phyloP scores from a whole-genome alignment of 2,797 vertebrate genomes.

The Poeciliopsis presidionis region DNA sequence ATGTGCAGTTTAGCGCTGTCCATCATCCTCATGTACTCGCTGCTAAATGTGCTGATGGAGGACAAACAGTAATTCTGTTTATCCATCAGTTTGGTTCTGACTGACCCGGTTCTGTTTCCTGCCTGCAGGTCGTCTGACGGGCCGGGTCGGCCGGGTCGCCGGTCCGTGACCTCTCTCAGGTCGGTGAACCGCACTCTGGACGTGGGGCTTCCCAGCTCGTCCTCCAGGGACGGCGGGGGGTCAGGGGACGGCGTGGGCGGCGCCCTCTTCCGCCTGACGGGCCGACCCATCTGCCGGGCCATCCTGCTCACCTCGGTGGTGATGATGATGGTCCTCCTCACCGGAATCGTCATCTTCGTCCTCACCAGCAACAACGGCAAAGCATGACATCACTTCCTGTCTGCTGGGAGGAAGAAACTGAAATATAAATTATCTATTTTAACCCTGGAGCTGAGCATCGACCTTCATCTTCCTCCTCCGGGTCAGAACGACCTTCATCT shows the following conservation, averaged over 20 bases:
- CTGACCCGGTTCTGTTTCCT: not conserved
- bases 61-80: too few relatives aligned
- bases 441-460: not conserved
- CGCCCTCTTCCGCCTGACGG: constrained; percentile 44
- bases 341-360: constrained; percentile 59
- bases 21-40: too few relatives aligned
- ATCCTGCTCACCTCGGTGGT: constrained; percentile 60
- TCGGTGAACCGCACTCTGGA: constrained; percentile 72
- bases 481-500: too few relatives aligned
- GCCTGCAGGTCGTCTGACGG: constrained; percentile 36
- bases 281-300: constrained; percentile 54
- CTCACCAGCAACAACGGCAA: not conserved
- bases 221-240: accelerated
- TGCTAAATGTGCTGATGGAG: too few relatives aligned
- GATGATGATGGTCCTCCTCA: constrained; percentile 65
- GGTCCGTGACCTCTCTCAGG: constrained; percentile 24
- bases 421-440: not conserved
- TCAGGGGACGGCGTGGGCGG: accelerated
- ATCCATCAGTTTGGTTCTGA: not conserved
- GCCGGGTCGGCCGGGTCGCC: constrained; percentile 5
- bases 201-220: constrained; percentile 71
- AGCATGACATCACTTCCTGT: not conserved
- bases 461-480: too few relatives aligned
- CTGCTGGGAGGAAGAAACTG: not conserved
- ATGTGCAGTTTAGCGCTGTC: too few relatives aligned